Evolutionary conservation across 2,797 vertebrate genomes (phyloP).

Genomic region (Anguilla megastoma): DNA sequence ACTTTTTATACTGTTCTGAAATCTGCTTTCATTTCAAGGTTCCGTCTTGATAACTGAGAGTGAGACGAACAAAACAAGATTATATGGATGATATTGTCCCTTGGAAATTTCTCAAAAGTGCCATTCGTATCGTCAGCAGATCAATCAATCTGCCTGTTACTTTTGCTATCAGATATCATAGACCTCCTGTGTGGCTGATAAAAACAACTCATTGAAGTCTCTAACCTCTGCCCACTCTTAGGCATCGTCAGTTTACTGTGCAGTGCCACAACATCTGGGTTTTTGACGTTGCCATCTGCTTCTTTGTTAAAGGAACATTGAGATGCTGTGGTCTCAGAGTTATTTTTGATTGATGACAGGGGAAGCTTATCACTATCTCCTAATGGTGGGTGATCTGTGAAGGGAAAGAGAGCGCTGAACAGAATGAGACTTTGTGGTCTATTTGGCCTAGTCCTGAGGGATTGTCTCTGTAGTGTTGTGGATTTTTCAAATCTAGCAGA

Average conservation of each 20-base stretch:
- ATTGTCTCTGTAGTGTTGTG: conserved; percentile 82
- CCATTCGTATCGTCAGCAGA: background rate
- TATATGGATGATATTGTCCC: background rate
- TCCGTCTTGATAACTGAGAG: background rate
- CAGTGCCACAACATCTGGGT: conserved; percentile 79
- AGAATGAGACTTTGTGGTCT: conserved; percentile 97
- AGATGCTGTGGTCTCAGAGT: conserved; percentile 74
- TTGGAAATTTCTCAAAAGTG: background rate
- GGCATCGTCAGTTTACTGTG: conserved; percentile 97
- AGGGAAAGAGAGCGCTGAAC: conserved; percentile 94
- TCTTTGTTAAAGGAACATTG: conserved; percentile 75
- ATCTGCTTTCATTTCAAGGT: background rate
- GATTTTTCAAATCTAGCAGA: conserved; percentile 82
- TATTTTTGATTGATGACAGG: conserved; percentile 85
- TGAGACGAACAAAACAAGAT: background rate
- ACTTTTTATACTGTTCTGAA: background rate
- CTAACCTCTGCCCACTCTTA: conserved; percentile 96
- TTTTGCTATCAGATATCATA: conserved; percentile 94
- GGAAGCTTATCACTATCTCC: conserved; percentile 81
- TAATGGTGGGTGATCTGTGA: conserved; percentile 88
- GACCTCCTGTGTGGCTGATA: conserved; percentile 97
- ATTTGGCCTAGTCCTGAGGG: conserved; percentile 86
- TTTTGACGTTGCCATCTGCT: conserved; percentile 74
- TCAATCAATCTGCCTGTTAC: conserved; percentile 91
- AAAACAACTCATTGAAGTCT: conserved; percentile 98